Percentiles rank a stretch among this genome's conserved stretches.
phyloP scores from a whole-genome alignment of 2,113 vertebrate species.

The Odobenus rosmarus region DNA sequence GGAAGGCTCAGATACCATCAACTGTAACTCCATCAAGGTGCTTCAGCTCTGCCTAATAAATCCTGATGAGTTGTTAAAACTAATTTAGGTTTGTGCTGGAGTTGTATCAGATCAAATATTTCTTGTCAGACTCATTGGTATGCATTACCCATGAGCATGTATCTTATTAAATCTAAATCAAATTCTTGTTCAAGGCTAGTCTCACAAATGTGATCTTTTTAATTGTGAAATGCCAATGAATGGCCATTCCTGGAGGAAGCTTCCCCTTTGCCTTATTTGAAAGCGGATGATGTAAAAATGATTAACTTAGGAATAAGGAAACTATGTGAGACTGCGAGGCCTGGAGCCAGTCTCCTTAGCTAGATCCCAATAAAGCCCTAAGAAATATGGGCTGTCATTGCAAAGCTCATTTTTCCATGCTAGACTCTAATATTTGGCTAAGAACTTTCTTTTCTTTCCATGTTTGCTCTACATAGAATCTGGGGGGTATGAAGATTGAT shows the following conservation, averaged over 20 bases:
- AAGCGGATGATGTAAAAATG: slow-evolving; percentile 69
- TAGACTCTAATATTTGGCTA: slow-evolving; percentile 60
- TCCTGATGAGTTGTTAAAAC: slow-evolving; percentile 59
- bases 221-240: slow-evolving; percentile 62
- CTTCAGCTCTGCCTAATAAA: slow-evolving; percentile 52
- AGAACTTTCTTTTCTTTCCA: slow-evolving; percentile 54
- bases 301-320: slow-evolving; percentile 74
- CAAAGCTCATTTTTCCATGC: slow-evolving; percentile 66
- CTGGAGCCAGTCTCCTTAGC: slow-evolving; percentile 58
- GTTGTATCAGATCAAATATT: slow-evolving; percentile 57
- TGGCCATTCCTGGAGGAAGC: slow-evolving; percentile 66
- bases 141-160: slow-evolving; percentile 38
- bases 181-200: slow-evolving; percentile 54
- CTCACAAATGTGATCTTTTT: slow-evolving; percentile 54
- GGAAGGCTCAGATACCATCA: slow-evolving; percentile 31
- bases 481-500: slow-evolving; percentile 71
- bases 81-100: slow-evolving; percentile 53
- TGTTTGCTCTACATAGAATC: slow-evolving; percentile 62
- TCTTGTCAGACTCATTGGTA: slow-evolving; percentile 56
- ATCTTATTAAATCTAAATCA: slow-evolving; percentile 68
- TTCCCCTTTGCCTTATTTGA: slow-evolving; percentile 68
- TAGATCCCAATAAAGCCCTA: slow-evolving; percentile 72
- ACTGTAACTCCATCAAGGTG: neutral
- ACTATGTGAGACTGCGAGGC: slow-evolving; percentile 58
- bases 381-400: slow-evolving; percentile 76